phyloP scores from a whole-genome alignment of 2,888 invertebrate genomes.

The Bedellia somnulentella region DNA sequence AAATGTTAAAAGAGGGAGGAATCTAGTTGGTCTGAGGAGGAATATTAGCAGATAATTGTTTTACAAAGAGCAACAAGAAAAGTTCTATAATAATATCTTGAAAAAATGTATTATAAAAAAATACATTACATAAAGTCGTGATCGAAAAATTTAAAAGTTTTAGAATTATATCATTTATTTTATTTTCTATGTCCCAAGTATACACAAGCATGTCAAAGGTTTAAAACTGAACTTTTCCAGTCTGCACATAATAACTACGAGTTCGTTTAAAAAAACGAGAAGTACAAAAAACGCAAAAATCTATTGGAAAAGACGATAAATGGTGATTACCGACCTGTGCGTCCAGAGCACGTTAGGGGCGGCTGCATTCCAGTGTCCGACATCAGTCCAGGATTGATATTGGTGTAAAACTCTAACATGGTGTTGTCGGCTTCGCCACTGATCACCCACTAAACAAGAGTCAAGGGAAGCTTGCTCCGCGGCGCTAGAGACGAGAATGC shows the following conservation, averaged over 20 bases:
- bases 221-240: neutral
- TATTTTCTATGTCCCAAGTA: too few species aligned
- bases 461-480: constrained; percentile 19
- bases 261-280: neutral
- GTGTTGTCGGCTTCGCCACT: constrained; percentile 23
- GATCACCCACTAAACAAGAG: neutral
- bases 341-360: constrained; percentile 63
- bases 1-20: too few species aligned
- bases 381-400: constrained; percentile 62
- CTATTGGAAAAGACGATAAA: too few species aligned
- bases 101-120: too few species aligned
- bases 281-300: neutral
- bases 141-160: too few species aligned
- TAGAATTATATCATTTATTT: too few species aligned
- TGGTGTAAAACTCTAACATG: constrained; percentile 74
- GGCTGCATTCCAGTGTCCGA: constrained; percentile 57
- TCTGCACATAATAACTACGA: neutral
- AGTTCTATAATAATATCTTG: too few species aligned
- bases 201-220: too few species aligned
- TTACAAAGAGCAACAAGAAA: too few species aligned
- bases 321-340: constrained; percentile 68
- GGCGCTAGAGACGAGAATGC: constrained; percentile 27
- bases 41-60: too few species aligned
- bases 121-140: too few species aligned
- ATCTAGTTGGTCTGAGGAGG: too few species aligned